Evolutionary conservation across 2,113 vertebrate species (phyloP).

Genomic region (Thinocorus orbignyianus): DNA sequence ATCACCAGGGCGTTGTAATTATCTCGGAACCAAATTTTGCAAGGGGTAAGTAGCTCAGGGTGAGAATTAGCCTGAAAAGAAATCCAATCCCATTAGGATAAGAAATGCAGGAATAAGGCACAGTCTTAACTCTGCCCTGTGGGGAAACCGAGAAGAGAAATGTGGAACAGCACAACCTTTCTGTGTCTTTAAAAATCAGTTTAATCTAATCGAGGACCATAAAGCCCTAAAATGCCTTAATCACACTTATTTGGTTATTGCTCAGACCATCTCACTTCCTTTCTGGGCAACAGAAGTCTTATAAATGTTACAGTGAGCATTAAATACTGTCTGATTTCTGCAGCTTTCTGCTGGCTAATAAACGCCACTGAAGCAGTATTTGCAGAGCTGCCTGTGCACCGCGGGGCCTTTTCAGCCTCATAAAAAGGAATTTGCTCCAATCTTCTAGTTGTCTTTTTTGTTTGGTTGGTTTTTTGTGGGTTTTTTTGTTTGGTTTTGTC

Average conservation of each 20-base stretch:
- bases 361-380: not conserved
- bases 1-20: not conserved
- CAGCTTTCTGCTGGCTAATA: not conserved
- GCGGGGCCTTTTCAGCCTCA: not conserved
- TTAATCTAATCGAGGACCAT: not conserved
- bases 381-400: not conserved
- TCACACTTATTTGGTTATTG: not conserved
- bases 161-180: not conserved
- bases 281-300: not conserved
- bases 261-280: not conserved
- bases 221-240: conserved; percentile 28
- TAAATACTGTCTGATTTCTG: conserved; percentile 3
- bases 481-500: too few relatives aligned
- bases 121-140: not conserved
- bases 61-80: conserved; percentile 9
- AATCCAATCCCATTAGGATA: not conserved
- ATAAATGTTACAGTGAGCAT: not conserved
- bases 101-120: not conserved
- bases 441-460: too few relatives aligned
- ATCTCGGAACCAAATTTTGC: not conserved
- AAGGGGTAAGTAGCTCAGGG: not conserved
- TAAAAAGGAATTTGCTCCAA: not conserved
- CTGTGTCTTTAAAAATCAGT: not conserved
- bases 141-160: not conserved
- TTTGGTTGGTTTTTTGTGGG: too few relatives aligned